Conservation (phyloP, 2,888 invertebrate species). For the Chydorus sphaericus region DNA sequence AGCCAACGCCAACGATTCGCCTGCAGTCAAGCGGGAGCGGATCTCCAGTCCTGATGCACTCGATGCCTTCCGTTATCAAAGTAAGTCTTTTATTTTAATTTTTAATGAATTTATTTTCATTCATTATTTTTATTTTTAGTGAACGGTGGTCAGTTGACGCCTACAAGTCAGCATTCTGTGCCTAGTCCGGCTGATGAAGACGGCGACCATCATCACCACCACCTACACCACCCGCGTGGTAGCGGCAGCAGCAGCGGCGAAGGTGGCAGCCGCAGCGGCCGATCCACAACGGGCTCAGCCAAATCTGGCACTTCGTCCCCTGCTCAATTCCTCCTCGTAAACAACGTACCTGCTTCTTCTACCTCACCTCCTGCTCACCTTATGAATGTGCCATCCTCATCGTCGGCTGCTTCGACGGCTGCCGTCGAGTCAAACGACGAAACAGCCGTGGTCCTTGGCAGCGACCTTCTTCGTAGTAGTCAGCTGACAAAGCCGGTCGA, state of each 20-base stretch:
- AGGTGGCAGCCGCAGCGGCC: background rate
- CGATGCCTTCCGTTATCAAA: slow-evolving; percentile 7
- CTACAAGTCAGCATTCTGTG: slow-evolving; percentile 2
- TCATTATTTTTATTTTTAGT: background rate
- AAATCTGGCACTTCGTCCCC: slow-evolving; percentile 3
- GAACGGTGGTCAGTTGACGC: slow-evolving; percentile 3
- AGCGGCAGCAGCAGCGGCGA: background rate
- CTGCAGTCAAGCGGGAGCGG: background rate
- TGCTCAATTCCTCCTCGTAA: slow-evolving; percentile 6
- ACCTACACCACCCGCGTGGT: too few relatives aligned
- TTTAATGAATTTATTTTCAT: too few relatives aligned
- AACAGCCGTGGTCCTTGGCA: background rate
- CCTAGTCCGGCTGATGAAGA: slow-evolving; percentile 4
- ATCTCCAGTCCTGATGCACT: slow-evolving; percentile 4
- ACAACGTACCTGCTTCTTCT: too few relatives aligned
- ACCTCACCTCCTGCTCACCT: slow-evolving; percentile 1
- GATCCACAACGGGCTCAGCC: background rate
- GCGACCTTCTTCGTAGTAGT: background rate
- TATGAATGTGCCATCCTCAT: background rate
- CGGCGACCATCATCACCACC: slow-evolving; percentile 1
- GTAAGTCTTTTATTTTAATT: too few relatives aligned
- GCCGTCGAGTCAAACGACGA: background rate
- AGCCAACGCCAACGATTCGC: background rate
- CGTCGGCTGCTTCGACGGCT: background rate
- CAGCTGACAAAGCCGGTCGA: background rate